Evolutionary conservation across 2,888 invertebrate genomes (phyloP), one percentile per base, ranked within the genome.

Genomic region (Pelosia muscerda): DNA sequence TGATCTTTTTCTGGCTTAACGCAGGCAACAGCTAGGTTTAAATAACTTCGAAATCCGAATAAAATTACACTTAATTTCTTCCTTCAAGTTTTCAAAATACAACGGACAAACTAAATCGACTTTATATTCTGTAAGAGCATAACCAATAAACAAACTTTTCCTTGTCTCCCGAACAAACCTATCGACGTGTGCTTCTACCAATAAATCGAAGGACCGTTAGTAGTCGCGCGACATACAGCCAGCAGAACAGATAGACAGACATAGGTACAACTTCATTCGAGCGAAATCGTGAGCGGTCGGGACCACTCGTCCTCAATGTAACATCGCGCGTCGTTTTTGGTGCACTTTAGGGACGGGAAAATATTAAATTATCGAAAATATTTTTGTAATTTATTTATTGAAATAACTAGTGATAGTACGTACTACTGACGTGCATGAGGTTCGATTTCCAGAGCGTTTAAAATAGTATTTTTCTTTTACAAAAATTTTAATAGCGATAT

Each of bases 221-320:
- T 66, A 68, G 61, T 64, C 56, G 65, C 67, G 77, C 77, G 73
- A 78, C 82, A 78, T 74, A 82, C 76, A 75, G 22, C 23, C 62
- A 76, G 54, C 61, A 68, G 79, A 76, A 81, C 83, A 79, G 76
- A 75, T 72, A 79, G 75, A 76, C 76, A 76, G 74, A 81, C 85
- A 81, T 78, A 74, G 74, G 79, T 79, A 90, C 91, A 87, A 88
- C 91, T 91, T 89, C 88, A 91, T 90, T 84, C 85, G 86, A 80
- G 73, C 69, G 79, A 73, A 84, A 76, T 88, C 90, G 90, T 89
- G 89, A 85, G 82, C 82, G 74, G 73, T 86, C 88, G 87, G 86
- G 87, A 86, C 83, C 83, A 84, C 83, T 83, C 79, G 79, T 74
- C 69, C 78, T 66, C 78, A 77, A 82, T 75, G 73, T 78, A 38